Evolutionary conservation across 2,113 vertebrate species (phyloP).

Genomic region (Pedionomus torquatus): DNA sequence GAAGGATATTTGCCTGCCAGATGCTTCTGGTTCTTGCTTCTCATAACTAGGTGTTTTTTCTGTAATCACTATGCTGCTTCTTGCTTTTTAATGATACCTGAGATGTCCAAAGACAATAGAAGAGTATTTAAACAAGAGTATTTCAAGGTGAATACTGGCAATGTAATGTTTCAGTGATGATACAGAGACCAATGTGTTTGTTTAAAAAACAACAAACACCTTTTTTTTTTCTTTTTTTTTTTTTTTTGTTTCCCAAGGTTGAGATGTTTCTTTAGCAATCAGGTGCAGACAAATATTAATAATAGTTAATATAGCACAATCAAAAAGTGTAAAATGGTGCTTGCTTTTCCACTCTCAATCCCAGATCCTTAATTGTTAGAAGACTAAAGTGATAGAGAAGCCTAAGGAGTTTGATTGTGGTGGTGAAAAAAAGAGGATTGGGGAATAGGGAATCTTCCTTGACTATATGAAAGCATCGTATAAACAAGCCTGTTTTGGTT

Average conservation of each 20-base stretch:
- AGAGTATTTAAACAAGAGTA: not conserved
- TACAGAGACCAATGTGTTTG: not conserved
- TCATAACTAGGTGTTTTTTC: not conserved
- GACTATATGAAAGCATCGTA: not conserved
- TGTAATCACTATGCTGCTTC: not conserved
- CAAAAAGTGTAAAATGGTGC: not conserved
- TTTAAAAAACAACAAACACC: not conserved
- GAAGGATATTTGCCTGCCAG: not conserved
- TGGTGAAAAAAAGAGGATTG: not conserved
- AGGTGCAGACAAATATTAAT: not conserved
- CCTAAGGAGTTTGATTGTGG: not conserved
- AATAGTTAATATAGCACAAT: not conserved
- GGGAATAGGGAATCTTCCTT: not conserved
- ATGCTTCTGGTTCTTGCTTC: not conserved
- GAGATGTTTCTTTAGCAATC: not conserved
- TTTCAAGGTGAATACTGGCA: not conserved
- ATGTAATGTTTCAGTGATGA: not conserved
- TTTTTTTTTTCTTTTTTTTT: too few species aligned
- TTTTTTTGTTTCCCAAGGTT: not conserved
- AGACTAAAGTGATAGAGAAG: not conserved
- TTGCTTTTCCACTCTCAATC: not conserved
- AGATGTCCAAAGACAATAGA: not conserved
- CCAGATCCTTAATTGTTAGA: not conserved
- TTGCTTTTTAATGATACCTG: not conserved
- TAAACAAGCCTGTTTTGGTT: not conserved